Conservation (phyloP, 1,140 invertebrate genomes). For the Chymomyza costata region DNA sequence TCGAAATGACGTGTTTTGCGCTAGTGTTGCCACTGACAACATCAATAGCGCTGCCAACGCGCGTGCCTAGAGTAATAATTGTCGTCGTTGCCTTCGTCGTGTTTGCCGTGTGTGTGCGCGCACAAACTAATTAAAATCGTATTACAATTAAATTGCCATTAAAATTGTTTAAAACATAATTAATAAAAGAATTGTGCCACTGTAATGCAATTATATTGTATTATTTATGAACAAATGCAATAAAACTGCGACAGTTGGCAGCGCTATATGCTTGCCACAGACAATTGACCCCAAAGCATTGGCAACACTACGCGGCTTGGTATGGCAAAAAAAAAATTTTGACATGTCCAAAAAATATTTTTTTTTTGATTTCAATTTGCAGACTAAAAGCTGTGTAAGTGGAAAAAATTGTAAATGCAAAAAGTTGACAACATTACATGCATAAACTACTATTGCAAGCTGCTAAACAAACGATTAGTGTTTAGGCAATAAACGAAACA, state of each 20-base stretch:
- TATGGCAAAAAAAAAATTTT: slow-evolving; percentile 32
- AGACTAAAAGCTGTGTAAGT: slow-evolving; percentile 20
- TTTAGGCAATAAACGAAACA: slow-evolving; percentile 18
- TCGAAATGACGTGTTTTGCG: slow-evolving; percentile 45
- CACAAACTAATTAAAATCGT: no score
- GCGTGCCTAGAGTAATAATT: slow-evolving; percentile 10
- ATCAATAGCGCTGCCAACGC: slow-evolving; percentile 36
- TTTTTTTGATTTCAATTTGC: slow-evolving; percentile 9
- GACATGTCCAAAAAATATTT: slow-evolving; percentile 19
- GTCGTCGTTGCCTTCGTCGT: slow-evolving; percentile 1
- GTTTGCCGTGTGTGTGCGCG: slow-evolving; percentile 1
- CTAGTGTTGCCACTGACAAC: slow-evolving; percentile 43
- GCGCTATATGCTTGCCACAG: no score
- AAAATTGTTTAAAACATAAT: no score
- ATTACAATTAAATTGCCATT: no score
- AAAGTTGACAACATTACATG: no score
- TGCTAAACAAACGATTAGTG: slow-evolving; percentile 13
- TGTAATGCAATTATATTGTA: no score
- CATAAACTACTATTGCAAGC: no score
- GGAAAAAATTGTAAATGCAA: no score
- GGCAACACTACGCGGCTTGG: slow-evolving; percentile 31
- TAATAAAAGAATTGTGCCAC: no score
- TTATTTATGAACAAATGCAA: no score
- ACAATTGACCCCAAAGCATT: slow-evolving; percentile 1
- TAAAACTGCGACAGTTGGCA: no score